Evolutionary conservation across 2,888 invertebrate species (phyloP).

Genomic region (Polyommatus icarus): DNA sequence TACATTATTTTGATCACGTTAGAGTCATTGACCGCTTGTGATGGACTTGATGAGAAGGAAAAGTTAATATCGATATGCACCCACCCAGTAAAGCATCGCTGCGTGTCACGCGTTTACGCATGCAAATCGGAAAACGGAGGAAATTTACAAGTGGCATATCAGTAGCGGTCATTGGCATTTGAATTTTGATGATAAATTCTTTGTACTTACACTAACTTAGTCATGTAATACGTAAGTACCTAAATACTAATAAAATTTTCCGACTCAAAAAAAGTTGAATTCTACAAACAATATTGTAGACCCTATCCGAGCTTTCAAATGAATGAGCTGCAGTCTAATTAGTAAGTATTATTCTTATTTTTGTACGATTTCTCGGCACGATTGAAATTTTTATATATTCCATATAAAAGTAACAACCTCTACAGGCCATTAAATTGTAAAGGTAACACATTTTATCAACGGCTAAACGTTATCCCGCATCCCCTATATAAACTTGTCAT

Average conservation of each 20-base stretch:
- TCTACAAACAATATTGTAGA: not conserved
- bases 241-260: not conserved
- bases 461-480: slow-evolving; percentile 47
- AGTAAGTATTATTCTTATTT: not conserved
- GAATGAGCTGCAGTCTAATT: not conserved
- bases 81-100: slow-evolving; percentile 53
- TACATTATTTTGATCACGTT: not conserved
- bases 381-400: not conserved
- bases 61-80: not conserved
- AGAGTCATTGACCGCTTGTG: not conserved
- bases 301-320: not conserved
- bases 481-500: slow-evolving; percentile 41
- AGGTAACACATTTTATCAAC: slow-evolving; percentile 22
- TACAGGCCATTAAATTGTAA: not conserved
- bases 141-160: slow-evolving; percentile 55
- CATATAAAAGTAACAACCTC: slow-evolving; percentile 19
- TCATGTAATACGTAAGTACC: not conserved
- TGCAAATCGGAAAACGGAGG: slow-evolving; percentile 55
- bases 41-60: not conserved
- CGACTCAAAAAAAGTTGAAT: not conserved
- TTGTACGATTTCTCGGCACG: not conserved
- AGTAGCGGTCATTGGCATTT: slow-evolving; percentile 52
- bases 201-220: not conserved
- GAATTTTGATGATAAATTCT: slow-evolving; percentile 45
- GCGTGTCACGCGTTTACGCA: slow-evolving; percentile 43